A percentile compares a stretch with the other conserved stretches of the same genome.
Evolutionary conservation across 2,113 vertebrate genomes (phyloP).

Genomic region (Galemys pyrenaicus): DNA sequence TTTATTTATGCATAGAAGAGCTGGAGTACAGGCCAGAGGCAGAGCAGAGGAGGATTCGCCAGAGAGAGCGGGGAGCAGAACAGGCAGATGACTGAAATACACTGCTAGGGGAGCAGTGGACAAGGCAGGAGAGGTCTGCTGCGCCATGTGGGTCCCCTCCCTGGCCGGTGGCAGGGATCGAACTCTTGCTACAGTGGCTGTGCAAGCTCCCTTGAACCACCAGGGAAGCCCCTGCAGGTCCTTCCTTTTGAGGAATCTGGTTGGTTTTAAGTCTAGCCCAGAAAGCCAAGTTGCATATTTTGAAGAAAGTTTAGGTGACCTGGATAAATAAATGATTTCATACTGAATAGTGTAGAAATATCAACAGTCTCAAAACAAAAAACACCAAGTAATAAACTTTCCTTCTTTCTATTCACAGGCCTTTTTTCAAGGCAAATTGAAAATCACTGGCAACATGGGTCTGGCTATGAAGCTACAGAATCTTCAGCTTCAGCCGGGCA

Average conservation of each 20-base stretch:
- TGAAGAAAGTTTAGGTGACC: slow-evolving; percentile 18
- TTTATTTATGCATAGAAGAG: too few species aligned
- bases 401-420: slow-evolving; percentile 85
- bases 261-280: neutral
- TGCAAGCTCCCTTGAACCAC: too few species aligned
- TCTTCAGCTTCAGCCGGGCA: slow-evolving; percentile 90
- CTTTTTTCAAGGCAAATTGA: slow-evolving; percentile 96
- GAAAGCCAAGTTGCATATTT: slow-evolving; percentile 6
- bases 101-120: too few species aligned
- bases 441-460: slow-evolving; percentile 94
- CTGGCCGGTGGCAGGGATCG: too few species aligned
- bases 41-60: too few species aligned
- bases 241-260: neutral
- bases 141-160: too few species aligned
- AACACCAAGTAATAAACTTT: slow-evolving; percentile 52
- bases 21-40: too few species aligned
- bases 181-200: too few species aligned
- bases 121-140: too few species aligned
- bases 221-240: too few species aligned
- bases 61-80: too few species aligned
- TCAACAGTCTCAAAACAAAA: slow-evolving; percentile 2
- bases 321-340: slow-evolving; percentile 21
- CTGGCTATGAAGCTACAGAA: slow-evolving; percentile 97
- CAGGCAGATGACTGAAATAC: too few species aligned
- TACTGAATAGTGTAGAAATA: neutral